Evolutionary conservation across 2,888 invertebrate genomes (phyloP).

Genomic region (Fragum whitleyi): DNA sequence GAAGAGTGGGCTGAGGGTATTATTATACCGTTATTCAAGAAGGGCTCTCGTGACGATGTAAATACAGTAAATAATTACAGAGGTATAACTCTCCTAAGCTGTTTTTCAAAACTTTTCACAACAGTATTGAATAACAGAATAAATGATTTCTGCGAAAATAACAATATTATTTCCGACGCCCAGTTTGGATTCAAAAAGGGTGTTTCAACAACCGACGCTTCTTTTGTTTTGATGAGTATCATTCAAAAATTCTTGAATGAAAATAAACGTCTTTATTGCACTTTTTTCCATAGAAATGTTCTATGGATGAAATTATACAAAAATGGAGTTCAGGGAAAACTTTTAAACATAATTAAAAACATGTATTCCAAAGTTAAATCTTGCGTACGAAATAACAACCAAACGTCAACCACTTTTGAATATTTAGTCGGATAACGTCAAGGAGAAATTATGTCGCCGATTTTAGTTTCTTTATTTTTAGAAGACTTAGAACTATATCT

Average conservation of each 20-base stretch:
- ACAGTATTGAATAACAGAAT: conserved; percentile 34
- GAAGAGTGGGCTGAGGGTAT: conserved; percentile 32
- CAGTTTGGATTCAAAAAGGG: conserved; percentile 27
- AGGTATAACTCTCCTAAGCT: conserved; percentile 22
- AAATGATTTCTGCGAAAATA: not conserved
- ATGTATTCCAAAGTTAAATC: conserved; percentile 34
- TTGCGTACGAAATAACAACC: conserved; percentile 2
- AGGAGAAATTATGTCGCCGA: conserved; percentile 30
- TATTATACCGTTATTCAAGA: conserved; percentile 32
- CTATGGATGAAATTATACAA: conserved; percentile 31
- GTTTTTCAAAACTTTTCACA: conserved; percentile 32
- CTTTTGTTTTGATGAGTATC: conserved; percentile 8
- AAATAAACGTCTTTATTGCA: conserved; percentile 20
- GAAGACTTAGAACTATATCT: conserved; percentile 14
- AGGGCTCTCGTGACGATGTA: conserved; percentile 15
- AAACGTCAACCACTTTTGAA: conserved; percentile 15
- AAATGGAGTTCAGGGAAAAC: conserved; percentile 20
- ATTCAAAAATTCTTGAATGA: conserved; percentile 15
- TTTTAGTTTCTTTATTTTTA: conserved; percentile 26
- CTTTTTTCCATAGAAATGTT: conserved; percentile 33
- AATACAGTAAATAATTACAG: conserved; percentile 37
- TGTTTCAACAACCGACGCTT: conserved; percentile 27
- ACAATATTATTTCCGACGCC: conserved; percentile 14
- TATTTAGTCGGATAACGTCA: conserved; percentile 11
- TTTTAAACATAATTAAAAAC: conserved; percentile 2